Conservation (phyloP, 2,113 vertebrate species). For the Aptenodytes patagonicus region DNA sequence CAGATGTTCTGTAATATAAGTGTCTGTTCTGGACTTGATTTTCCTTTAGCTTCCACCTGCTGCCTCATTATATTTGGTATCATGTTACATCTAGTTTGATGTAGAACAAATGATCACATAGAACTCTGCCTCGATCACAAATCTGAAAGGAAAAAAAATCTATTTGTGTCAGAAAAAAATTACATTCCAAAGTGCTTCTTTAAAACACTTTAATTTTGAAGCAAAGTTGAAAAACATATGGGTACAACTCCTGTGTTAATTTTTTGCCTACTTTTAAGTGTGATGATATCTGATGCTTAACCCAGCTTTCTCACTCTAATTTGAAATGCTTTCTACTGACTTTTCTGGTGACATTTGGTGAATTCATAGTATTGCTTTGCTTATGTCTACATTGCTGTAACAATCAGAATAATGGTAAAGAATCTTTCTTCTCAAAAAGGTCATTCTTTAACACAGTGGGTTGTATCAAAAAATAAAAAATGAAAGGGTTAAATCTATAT, state of each 20-base stretch:
- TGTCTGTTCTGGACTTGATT: background rate
- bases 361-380: background rate
- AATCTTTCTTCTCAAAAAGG: background rate
- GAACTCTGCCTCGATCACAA: background rate
- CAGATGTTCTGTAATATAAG: background rate
- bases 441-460: background rate
- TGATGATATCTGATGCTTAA: background rate
- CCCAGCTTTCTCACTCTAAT: background rate
- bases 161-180: background rate
- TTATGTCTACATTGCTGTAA: background rate
- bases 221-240: background rate
- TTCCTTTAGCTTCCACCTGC: background rate
- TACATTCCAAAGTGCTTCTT: background rate
- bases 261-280: background rate
- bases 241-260: background rate
- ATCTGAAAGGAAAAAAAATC: background rate
- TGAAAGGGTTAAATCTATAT: background rate
- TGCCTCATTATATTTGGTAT: background rate
- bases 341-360: background rate
- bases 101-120: background rate
- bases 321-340: background rate
- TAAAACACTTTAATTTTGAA: background rate
- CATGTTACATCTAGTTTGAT: background rate
- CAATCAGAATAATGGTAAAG: background rate
- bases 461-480: background rate